phyloP scores from a whole-genome alignment of 2,113 vertebrate genomes.

The Isichthys henryi region DNA sequence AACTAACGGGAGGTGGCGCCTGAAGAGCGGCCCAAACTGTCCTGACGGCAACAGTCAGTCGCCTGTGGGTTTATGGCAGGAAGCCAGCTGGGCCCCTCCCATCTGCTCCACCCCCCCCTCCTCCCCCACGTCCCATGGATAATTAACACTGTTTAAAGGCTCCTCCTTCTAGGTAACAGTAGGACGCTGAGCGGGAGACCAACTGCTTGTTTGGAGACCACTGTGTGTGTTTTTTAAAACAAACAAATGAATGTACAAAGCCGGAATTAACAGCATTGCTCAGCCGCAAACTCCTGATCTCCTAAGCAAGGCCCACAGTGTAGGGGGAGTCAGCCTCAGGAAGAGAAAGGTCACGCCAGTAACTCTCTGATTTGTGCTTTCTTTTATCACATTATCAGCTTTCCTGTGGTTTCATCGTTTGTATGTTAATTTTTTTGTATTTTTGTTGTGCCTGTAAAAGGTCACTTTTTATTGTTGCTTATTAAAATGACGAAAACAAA shows the following conservation, averaged over 20 bases:
- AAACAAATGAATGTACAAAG: background rate
- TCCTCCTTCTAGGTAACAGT: background rate
- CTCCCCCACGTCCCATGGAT: background rate
- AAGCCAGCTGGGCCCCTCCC: background rate
- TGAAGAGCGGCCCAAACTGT: background rate
- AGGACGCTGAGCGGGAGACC: background rate
- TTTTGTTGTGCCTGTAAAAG: constrained; percentile 6
- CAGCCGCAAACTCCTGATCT: background rate
- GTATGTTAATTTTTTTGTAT: constrained; percentile 2
- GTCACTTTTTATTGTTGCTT: constrained; percentile 5
- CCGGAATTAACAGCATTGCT: background rate
- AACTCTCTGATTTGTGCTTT: background rate
- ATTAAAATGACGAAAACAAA: constrained; percentile 5
- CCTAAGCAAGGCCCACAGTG: background rate
- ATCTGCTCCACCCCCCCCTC: background rate
- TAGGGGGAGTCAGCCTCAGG: background rate
- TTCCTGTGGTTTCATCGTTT: background rate
- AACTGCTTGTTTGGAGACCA: background rate
- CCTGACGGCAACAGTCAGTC: background rate
- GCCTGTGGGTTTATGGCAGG: background rate
- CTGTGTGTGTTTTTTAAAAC: background rate
- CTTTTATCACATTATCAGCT: background rate
- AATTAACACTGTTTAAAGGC: background rate
- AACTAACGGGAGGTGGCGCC: background rate
- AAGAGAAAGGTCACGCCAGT: background rate